A percentile compares a stretch with the other conserved stretches of the same genome.
phyloP scores from a whole-genome alignment of 2,113 vertebrate genomes.

The Vimba vimba region DNA sequence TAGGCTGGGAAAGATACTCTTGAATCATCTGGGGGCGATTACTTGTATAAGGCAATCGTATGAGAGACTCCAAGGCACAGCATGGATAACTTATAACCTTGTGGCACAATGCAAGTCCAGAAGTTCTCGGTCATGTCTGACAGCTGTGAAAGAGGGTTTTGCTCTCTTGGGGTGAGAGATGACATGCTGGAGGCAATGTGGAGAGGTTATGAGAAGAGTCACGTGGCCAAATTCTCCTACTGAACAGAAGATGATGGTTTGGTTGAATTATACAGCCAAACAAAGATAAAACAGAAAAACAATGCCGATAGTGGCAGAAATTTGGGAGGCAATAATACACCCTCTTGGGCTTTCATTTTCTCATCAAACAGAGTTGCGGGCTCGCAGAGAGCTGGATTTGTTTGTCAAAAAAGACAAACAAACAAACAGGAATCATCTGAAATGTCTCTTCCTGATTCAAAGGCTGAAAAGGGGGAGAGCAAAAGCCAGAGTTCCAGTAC shows the following conservation, averaged over 20 bases:
- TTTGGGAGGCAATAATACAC: conserved; percentile 17
- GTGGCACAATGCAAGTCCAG: conserved; percentile 5
- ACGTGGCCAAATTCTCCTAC: conserved; percentile 13
- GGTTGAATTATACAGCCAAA: conserved; percentile 33
- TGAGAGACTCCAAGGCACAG: conserved; percentile 17
- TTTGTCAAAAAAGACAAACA: conserved; percentile 36
- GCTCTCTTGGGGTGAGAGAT: conserved; percentile 44
- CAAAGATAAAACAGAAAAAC: conserved; percentile 31
- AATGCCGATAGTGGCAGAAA: conserved; percentile 8
- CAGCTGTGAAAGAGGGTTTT: conserved; percentile 27
- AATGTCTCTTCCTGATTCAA: conserved; percentile 27
- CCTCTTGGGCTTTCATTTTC: conserved; percentile 35
- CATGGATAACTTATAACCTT: conserved; percentile 38
- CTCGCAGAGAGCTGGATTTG: conserved; percentile 9
- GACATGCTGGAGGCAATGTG: conserved; percentile 23
- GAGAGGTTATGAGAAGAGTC: conserved; percentile 33
- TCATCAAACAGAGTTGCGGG: conserved; percentile 43
- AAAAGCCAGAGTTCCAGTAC: conserved; percentile 8
- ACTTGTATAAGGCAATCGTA: conserved; percentile 24
- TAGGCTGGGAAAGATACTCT: conserved; percentile 2
- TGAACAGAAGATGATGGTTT: not conserved
- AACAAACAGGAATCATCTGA: conserved; percentile 35
- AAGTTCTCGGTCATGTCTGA: conserved; percentile 36
- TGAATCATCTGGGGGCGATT: conserved; percentile 30
- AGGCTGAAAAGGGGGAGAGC: conserved; percentile 18